Evolutionary conservation across 2,113 vertebrate species (phyloP).

Genomic region (Thinocorus orbignyianus): DNA sequence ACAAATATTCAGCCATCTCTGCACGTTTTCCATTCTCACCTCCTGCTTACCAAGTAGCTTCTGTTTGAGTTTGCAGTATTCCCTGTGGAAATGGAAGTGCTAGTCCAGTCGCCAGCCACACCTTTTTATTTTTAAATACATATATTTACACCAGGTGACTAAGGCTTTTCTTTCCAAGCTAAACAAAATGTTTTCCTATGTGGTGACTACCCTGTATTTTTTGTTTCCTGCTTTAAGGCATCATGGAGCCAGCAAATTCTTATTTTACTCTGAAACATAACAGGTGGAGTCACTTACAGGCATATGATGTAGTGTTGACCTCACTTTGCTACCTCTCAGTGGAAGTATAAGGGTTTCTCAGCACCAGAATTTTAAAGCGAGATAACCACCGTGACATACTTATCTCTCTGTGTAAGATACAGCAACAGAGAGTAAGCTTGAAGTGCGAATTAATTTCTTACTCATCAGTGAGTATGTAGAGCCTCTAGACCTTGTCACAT

Average conservation of each 20-base stretch:
- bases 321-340: background rate
- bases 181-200: background rate
- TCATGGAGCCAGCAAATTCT: background rate
- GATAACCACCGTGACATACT: background rate
- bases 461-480: background rate
- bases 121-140: background rate
- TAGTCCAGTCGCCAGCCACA: background rate
- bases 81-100: background rate
- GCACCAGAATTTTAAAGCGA: background rate
- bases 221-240: background rate
- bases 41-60: slow-evolving; percentile 21
- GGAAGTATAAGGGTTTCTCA: background rate
- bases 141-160: background rate
- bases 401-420: background rate
- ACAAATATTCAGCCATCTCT: background rate
- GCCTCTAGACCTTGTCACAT: background rate
- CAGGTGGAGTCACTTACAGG: background rate
- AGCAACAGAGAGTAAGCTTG: background rate
- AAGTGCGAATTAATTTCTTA: slow-evolving; percentile 23
- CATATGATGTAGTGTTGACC: background rate
- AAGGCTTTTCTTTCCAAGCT: background rate
- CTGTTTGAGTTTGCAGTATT: background rate
- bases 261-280: background rate
- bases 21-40: background rate
- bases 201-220: background rate